These are phyloP conservation scores for Cosmia pyralina DNA, from an alignment of 2,888 invertebrate genomes.

Conservation along the genomic window DNA sequence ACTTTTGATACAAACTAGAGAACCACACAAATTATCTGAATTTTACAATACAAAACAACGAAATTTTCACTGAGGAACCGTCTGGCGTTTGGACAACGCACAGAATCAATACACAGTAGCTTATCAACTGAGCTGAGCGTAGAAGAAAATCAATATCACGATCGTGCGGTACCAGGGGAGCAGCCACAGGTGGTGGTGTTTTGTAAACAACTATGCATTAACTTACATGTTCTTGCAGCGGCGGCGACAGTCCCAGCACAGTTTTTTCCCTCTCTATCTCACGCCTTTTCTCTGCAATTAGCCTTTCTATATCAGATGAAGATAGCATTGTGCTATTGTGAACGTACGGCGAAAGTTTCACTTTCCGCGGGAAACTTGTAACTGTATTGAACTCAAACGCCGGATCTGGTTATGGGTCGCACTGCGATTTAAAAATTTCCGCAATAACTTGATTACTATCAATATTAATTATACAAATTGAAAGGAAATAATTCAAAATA, in stretches of 20 bases:
- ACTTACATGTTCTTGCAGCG: conserved; percentile 55
- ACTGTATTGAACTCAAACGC: conserved; percentile 20
- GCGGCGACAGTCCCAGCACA: conserved; percentile 74
- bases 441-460: neutral
- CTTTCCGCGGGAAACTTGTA: conserved; percentile 71
- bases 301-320: conserved; percentile 81
- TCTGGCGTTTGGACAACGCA: conserved; percentile 34
- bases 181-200: conserved; percentile 72
- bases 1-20: neutral
- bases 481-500: conserved; percentile 25
- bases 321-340: conserved; percentile 81
- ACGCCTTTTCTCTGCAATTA: conserved; percentile 85
- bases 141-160: conserved; percentile 72
- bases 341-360: conserved; percentile 66
- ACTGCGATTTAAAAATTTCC: neutral
- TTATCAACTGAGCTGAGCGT: conserved; percentile 55
- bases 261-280: conserved; percentile 86
- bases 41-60: conserved; percentile 1
- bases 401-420: neutral
- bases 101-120: conserved; percentile 66
- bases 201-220: conserved; percentile 52
- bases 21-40: neutral
- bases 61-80: conserved; percentile 11
- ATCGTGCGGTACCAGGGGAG: conserved; percentile 46
- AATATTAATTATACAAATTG: neutral